phyloP scores from a whole-genome alignment of 2,888 invertebrate genomes.

The Drosophila trichaetosa region DNA sequence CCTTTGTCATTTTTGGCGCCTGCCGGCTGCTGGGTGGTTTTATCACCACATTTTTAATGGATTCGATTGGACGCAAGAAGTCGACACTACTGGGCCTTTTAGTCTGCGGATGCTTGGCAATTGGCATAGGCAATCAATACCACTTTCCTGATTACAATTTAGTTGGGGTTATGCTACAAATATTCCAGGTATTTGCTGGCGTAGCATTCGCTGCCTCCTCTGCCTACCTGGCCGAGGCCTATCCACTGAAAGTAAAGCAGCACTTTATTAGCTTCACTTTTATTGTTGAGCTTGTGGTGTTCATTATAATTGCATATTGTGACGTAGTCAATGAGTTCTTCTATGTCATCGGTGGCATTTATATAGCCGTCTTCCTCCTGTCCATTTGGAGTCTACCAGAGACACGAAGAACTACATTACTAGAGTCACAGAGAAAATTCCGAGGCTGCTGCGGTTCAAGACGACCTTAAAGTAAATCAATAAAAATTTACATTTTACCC shows the following conservation, averaged over 20 bases:
- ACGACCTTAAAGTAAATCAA: not conserved
- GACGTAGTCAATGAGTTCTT: constrained; percentile 32
- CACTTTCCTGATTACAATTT: not conserved
- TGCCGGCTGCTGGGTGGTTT: constrained; percentile 56
- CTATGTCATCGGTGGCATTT: constrained; percentile 57
- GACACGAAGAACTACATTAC: constrained; percentile 68
- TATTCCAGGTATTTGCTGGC: constrained; percentile 63
- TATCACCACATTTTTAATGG: constrained; percentile 46
- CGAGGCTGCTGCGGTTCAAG: not conserved
- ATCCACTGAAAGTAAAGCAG: constrained; percentile 69
- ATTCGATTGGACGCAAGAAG: constrained; percentile 63
- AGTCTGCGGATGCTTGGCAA: constrained; percentile 48
- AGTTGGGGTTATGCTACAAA: constrained; percentile 34
- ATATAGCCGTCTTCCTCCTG: constrained; percentile 34
- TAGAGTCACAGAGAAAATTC: constrained; percentile 69
- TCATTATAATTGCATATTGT: constrained; percentile 16
- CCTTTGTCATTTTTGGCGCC: constrained; percentile 43
- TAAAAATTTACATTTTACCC: not conserved
- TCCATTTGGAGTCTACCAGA: constrained; percentile 70
- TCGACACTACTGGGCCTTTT: constrained; percentile 51
- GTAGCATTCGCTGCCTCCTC: constrained; percentile 60
- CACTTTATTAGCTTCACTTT: constrained; percentile 49
- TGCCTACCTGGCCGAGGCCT: constrained; percentile 73
- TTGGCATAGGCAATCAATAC: constrained; percentile 39
- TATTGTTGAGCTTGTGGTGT: constrained; percentile 50